Percentiles rank a stretch among this genome's conserved stretches.
phyloP scores from a whole-genome alignment of 2,888 invertebrate genomes.

The Hedychridium roseum region DNA sequence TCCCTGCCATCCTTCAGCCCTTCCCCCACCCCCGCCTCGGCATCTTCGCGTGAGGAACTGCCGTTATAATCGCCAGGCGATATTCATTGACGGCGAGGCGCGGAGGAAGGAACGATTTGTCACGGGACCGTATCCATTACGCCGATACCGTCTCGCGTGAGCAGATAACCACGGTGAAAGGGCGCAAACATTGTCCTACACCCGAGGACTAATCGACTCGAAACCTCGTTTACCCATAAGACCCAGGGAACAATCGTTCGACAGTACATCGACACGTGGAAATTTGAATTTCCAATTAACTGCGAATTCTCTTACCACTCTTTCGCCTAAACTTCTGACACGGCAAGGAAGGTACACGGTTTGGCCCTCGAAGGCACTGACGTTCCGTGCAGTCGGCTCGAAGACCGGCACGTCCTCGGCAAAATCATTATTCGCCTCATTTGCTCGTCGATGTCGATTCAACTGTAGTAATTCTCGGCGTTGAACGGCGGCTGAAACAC shows the following conservation, averaged over 20 bases:
- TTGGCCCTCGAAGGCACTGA: conserved; percentile 58
- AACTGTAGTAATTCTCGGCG: conserved; percentile 30
- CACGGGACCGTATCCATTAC: conserved; percentile 32
- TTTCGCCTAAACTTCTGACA: conserved; percentile 56
- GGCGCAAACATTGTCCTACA: no score
- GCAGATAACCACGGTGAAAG: no score
- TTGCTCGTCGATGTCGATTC: conserved; percentile 22
- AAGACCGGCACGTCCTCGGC: conserved; percentile 52
- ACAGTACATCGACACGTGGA: no score
- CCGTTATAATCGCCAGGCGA: no score
- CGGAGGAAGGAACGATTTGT: conserved; percentile 38
- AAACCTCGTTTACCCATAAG: no score
- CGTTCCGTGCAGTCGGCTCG: conserved; percentile 57
- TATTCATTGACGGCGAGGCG: conserved; percentile 35
- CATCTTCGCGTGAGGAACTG: no score
- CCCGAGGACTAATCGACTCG: no score
- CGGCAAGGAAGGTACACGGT: conserved; percentile 60
- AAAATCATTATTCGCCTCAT: conserved; percentile 33
- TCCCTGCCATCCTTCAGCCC: no score
- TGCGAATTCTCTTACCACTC: conserved; percentile 59
- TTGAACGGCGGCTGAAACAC: conserved; percentile 34
- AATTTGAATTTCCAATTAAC: no score
- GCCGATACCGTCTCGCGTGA: no score
- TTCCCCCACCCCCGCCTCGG: no score
- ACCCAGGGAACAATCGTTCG: no score